Conservation (phyloP, 1,140 invertebrate species). For the Bombus confusus region DNA sequence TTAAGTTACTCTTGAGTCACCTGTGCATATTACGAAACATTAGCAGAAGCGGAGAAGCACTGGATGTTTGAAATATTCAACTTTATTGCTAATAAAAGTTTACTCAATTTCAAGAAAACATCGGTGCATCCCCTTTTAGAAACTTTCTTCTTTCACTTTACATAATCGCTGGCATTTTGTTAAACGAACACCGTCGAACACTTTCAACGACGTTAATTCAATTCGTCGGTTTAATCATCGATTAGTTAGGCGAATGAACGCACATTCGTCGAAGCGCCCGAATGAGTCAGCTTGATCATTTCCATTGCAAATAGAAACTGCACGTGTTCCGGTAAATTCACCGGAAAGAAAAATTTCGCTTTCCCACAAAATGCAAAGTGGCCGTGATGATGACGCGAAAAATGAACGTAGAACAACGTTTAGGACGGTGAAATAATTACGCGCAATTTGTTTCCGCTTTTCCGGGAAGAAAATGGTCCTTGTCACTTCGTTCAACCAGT, state of each 20-base stretch:
- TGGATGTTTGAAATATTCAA: not conserved
- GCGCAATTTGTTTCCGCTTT: not conserved
- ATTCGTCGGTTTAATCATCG: not conserved
- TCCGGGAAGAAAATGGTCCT: not conserved
- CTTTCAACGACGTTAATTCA: not conserved
- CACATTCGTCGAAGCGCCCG: not conserved
- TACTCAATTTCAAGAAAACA: no score
- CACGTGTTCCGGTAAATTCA: not conserved
- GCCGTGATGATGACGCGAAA: not conserved
- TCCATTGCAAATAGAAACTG: slow-evolving; percentile 13
- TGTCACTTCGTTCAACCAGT: not conserved
- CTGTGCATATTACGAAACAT: no score
- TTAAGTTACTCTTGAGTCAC: no score
- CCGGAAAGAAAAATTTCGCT: not conserved
- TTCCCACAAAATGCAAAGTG: not conserved
- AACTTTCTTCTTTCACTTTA: slow-evolving; percentile 13
- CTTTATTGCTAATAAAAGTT: not conserved
- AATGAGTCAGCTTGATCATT: not conserved
- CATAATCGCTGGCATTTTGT: not conserved
- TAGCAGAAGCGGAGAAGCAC: not conserved
- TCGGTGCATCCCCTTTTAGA: not conserved
- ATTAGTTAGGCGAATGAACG: not conserved
- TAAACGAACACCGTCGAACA: not conserved
- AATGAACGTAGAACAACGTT: not conserved
- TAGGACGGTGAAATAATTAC: not conserved